Percentiles rank a stretch among this genome's conserved stretches.
These are phyloP conservation scores for Chaenogobius annularis DNA, from an alignment of 2,113 vertebrate genomes.

Conservation along the genomic window DNA sequence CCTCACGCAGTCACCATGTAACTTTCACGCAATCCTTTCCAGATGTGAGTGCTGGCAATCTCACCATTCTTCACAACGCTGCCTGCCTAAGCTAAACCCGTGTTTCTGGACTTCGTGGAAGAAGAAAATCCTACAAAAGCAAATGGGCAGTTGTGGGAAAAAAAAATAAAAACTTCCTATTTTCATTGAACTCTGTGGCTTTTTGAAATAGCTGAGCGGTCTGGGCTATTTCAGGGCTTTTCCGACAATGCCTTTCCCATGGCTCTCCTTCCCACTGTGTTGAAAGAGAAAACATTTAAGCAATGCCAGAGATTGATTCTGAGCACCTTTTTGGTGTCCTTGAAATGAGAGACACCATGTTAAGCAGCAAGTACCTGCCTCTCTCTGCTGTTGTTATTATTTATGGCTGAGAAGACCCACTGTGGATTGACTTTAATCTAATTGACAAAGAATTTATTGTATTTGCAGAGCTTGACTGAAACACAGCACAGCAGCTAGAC, in stretches of 20 bases:
- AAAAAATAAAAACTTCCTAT: slow-evolving; percentile 37
- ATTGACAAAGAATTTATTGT: slow-evolving; percentile 49
- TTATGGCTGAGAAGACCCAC: slow-evolving; percentile 12
- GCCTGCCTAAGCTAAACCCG: slow-evolving; percentile 39
- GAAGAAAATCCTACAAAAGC: slow-evolving; percentile 11
- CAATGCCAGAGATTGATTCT: neutral
- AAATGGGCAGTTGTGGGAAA: slow-evolving; percentile 19
- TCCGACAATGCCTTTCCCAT: slow-evolving; percentile 35
- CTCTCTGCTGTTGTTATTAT: slow-evolving; percentile 15
- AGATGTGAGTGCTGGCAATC: slow-evolving; percentile 53
- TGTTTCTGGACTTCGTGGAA: slow-evolving; percentile 24
- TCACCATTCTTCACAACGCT: slow-evolving; percentile 22
- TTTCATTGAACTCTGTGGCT: slow-evolving; percentile 59
- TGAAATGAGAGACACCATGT: slow-evolving; percentile 21
- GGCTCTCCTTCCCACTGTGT: slow-evolving; percentile 23
- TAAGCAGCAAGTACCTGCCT: slow-evolving; percentile 16
- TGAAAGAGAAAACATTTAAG: slow-evolving; percentile 11
- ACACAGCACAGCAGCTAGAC: slow-evolving; percentile 1
- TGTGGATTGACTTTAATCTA: slow-evolving; percentile 33
- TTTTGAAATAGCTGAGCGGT: slow-evolving; percentile 54
- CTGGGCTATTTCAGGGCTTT: slow-evolving; percentile 60
- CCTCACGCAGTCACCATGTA: slow-evolving; percentile 41
- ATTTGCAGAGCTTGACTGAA: slow-evolving; percentile 45
- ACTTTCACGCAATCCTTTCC: slow-evolving; percentile 61
- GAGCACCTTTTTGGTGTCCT: slow-evolving; percentile 1